phyloP scores from a whole-genome alignment of 2,113 vertebrate genomes.

The Apistogramma diplotaenia region DNA sequence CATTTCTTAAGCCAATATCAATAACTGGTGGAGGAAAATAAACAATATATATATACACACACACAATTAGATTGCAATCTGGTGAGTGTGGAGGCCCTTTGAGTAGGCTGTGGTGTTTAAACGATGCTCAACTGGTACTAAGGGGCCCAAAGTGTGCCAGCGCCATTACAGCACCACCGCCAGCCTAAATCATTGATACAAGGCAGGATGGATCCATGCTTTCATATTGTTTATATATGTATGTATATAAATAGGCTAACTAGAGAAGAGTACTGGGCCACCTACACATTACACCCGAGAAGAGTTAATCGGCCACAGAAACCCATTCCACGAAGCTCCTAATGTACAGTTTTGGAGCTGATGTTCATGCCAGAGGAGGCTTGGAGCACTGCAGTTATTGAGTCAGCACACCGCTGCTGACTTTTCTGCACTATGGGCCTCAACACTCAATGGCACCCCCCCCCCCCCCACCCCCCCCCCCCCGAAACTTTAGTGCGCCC shows the following conservation, averaged over 20 bases:
- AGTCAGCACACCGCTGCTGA: too few relatives aligned
- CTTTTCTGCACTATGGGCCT: too few relatives aligned
- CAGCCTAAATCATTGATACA: neutral
- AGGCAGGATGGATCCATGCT: neutral
- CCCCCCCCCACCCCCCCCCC: too few relatives aligned
- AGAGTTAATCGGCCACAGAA: too few relatives aligned
- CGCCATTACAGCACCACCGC: neutral
- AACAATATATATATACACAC: neutral
- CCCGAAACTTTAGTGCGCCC: too few relatives aligned
- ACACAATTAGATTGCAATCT: neutral
- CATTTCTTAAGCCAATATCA: constrained; percentile 31
- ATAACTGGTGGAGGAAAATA: constrained; percentile 4
- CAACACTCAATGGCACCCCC: too few relatives aligned
- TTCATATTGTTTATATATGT: neutral
- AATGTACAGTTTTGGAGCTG: too few relatives aligned
- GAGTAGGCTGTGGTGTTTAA: neutral
- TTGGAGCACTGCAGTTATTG: too few relatives aligned
- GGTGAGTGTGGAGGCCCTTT: neutral
- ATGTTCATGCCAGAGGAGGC: too few relatives aligned
- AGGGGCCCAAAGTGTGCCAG: neutral
- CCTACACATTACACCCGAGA: too few relatives aligned
- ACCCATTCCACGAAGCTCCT: too few relatives aligned
- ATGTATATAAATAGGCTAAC: neutral
- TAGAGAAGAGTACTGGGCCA: too few relatives aligned
- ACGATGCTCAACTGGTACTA: neutral